These are phyloP conservation scores for Entomyzon cyanotis DNA, from an alignment of 2,113 vertebrate genomes.

Conservation along the genomic window DNA sequence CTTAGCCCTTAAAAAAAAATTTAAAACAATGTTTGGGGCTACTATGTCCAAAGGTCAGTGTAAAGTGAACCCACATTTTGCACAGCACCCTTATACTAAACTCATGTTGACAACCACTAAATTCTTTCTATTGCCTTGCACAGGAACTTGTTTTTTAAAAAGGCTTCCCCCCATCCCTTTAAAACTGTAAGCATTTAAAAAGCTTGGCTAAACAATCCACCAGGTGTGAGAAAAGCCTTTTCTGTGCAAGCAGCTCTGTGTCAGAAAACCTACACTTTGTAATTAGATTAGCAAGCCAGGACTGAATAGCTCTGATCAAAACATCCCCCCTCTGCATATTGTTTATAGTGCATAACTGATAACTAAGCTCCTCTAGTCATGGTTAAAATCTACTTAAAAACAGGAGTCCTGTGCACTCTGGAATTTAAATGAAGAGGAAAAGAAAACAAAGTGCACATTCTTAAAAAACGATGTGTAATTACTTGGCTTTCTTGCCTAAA, in stretches of 20 bases:
- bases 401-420: neutral
- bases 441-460: constrained; percentile 40
- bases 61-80: constrained; percentile 75
- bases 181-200: constrained; percentile 84
- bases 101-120: constrained; percentile 90
- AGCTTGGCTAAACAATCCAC: constrained; percentile 83
- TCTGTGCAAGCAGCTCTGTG: constrained; percentile 59
- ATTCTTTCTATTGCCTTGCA: constrained; percentile 72
- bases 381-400: constrained; percentile 48
- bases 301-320: constrained; percentile 34
- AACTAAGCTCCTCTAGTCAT: constrained; percentile 47
- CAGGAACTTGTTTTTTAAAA: constrained; percentile 70
- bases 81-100: constrained; percentile 79
- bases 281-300: constrained; percentile 81
- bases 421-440: constrained; percentile 55
- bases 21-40: constrained; percentile 50
- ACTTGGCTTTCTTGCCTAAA: neutral
- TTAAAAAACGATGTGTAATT: neutral
- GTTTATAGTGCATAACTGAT: constrained; percentile 30
- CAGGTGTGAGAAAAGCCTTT: constrained; percentile 84
- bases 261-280: constrained; percentile 74
- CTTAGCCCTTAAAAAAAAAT: neutral
- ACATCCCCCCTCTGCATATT: neutral
- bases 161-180: constrained; percentile 17
- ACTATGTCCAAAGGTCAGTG: constrained; percentile 69